Evolutionary conservation across 2,797 vertebrate genomes (phyloP).

Genomic region (Eidolon dupreanum): DNA sequence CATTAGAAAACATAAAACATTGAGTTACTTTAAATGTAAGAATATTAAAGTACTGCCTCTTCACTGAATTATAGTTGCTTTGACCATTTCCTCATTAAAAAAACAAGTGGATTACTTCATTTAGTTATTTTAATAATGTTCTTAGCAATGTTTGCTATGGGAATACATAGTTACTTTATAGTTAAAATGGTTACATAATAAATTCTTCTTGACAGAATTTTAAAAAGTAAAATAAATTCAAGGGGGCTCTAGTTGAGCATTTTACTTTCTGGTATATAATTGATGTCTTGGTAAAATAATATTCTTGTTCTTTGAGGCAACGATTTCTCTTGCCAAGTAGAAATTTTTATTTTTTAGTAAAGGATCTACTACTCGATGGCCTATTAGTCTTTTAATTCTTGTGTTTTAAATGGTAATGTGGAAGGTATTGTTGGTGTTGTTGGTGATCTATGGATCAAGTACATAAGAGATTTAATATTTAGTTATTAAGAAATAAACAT

Average conservation of each 20-base stretch:
- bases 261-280: background rate
- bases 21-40: too few relatives aligned
- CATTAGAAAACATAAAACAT: too few relatives aligned
- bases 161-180: too few relatives aligned
- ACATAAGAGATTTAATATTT: background rate
- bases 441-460: background rate
- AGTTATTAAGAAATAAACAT: background rate
- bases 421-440: background rate
- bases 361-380: background rate
- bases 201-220: too few relatives aligned
- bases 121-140: too few relatives aligned
- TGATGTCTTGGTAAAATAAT: background rate
- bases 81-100: too few relatives aligned
- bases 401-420: background rate
- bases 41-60: too few relatives aligned
- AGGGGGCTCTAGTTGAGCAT: background rate
- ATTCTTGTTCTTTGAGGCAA: background rate
- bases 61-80: too few relatives aligned
- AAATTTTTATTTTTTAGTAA: background rate
- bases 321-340: background rate
- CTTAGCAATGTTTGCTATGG: too few relatives aligned
- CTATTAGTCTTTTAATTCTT: background rate
- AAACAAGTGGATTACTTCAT: too few relatives aligned
- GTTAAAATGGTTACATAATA: too few relatives aligned
- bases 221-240: too few relatives aligned